These are phyloP conservation scores for Trichonephila clavata DNA, from an alignment of 1,140 invertebrate species.

Conservation along the genomic window DNA sequence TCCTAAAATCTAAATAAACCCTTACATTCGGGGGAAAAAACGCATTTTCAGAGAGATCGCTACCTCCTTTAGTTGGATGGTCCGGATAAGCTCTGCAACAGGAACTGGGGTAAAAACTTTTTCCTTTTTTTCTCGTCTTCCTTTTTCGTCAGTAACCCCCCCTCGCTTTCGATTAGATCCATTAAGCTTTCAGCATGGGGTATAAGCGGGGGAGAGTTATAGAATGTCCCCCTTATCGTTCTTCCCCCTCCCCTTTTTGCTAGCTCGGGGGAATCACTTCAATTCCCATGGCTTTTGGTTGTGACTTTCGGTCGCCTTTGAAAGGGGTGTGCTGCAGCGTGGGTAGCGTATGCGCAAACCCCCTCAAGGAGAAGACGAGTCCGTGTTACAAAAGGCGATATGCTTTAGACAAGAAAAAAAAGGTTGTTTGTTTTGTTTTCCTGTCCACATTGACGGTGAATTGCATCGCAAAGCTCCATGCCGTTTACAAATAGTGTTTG, in stretches of 20 bases:
- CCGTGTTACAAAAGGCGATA: neutral
- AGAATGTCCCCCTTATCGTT: neutral
- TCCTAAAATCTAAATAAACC: conserved; percentile 18
- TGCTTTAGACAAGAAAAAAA: neutral
- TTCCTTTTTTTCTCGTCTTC: neutral
- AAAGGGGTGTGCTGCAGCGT: neutral
- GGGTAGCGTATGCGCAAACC: neutral
- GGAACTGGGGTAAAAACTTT: conserved; percentile 13
- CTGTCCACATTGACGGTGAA: neutral
- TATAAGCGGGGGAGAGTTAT: conserved; percentile 2
- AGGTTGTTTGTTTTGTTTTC: conserved; percentile 11
- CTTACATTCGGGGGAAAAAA: neutral
- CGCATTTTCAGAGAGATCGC: neutral
- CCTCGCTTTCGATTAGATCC: conserved; percentile 51
- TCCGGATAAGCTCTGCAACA: conserved; percentile 32
- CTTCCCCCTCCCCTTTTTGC: neutral
- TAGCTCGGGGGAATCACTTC: conserved; percentile 24
- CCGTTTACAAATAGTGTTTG: conserved; percentile 20
- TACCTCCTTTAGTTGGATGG: neutral
- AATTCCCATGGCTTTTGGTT: conserved; percentile 41
- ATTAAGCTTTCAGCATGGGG: conserved; percentile 62
- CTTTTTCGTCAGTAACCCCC: neutral
- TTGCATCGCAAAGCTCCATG: neutral
- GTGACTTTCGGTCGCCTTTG: neutral
- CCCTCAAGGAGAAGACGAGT: conserved; percentile 4